phyloP scores from a whole-genome alignment of 2,888 invertebrate genomes.

The Cephus pulcher region DNA sequence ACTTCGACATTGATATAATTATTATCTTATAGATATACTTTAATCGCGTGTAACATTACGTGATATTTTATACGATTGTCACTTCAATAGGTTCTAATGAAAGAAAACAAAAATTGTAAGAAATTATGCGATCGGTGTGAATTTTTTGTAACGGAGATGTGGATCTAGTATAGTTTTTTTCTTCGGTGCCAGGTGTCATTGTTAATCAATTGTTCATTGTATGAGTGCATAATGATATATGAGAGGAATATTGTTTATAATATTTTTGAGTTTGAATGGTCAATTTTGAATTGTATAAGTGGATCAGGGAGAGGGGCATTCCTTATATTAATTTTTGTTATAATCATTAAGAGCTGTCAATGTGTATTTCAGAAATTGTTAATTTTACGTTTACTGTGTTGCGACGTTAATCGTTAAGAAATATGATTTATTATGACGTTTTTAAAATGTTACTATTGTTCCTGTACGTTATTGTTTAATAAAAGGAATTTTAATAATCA shows the following conservation, averaged over 20 bases:
- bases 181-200: not conserved
- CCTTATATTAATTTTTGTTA: not conserved
- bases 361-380: not conserved
- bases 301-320: not conserved
- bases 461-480: not conserved
- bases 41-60: not conserved
- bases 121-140: not conserved
- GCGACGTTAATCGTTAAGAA: not conserved
- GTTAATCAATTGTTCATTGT: not conserved
- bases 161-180: not conserved
- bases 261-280: not conserved
- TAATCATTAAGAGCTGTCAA: not conserved
- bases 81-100: not conserved
- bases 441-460: not conserved
- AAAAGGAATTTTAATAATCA: not conserved
- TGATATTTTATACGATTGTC: not conserved
- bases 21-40: not conserved
- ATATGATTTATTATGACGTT: not conserved
- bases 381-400: not conserved
- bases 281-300: not conserved
- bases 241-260: not conserved
- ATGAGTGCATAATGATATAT: not conserved
- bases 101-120: not conserved
- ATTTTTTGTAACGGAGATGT: not conserved
- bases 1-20: not conserved